Evolutionary conservation across 2,888 invertebrate genomes (phyloP).

Genomic region (Protophormia terraenovae): DNA sequence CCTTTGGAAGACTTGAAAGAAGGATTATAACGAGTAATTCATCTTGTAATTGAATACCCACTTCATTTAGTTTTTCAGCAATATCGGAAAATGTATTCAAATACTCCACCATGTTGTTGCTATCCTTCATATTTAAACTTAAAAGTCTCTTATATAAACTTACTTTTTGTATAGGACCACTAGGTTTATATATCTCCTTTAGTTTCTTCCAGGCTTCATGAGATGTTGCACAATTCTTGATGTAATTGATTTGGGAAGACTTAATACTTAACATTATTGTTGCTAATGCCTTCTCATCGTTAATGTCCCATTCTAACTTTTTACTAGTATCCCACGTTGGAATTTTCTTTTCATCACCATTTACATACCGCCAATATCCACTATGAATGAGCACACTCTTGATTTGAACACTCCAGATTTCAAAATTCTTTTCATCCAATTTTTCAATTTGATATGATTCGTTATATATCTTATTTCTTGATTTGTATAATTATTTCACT

Average conservation of each 20-base stretch:
- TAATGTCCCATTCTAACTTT: background rate
- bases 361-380: background rate
- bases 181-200: constrained; percentile 43
- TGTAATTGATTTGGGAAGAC: background rate
- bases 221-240: no score
- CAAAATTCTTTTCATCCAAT: background rate
- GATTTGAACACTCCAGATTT: constrained; percentile 3
- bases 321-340: background rate
- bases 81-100: constrained; percentile 17
- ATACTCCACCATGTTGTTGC: no score
- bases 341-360: background rate
- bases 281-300: background rate
- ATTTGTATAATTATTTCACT: no score
- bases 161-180: constrained; percentile 45
- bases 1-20: constrained; percentile 46
- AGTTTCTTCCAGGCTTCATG: background rate
- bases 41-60: constrained; percentile 32
- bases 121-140: constrained; percentile 41
- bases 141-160: constrained; percentile 48
- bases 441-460: background rate
- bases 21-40: constrained; percentile 44
- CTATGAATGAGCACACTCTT: constrained; percentile 4
- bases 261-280: background rate
- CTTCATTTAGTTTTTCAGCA: constrained; percentile 19
- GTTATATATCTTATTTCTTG: no score